phyloP scores from a whole-genome alignment of 1,140 invertebrate genomes.

The fruit fly (Drosophila melanogaster) region DNA sequence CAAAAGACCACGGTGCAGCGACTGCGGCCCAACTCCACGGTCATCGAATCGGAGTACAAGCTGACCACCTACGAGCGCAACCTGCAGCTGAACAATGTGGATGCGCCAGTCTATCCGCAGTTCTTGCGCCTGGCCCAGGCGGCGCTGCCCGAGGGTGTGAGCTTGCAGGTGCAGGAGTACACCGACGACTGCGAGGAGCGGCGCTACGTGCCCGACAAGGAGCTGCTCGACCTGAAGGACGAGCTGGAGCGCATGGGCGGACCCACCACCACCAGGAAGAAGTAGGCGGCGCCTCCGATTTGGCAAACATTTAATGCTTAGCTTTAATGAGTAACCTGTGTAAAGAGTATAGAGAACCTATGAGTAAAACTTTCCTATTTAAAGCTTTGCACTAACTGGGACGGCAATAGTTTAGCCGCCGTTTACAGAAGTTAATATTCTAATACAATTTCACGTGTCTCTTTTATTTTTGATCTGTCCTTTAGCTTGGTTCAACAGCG shows the following conservation, averaged over 20 bases:
- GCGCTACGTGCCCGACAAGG: slow-evolving; percentile 91
- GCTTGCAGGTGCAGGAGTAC: slow-evolving; percentile 87
- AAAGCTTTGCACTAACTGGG: slow-evolving; percentile 78
- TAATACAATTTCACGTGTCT: no score
- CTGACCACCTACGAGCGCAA: slow-evolving; percentile 92
- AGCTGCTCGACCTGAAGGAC: slow-evolving; percentile 90
- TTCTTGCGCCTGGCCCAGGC: slow-evolving; percentile 90
- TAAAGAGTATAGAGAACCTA: slow-evolving; percentile 42
- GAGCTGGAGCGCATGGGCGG: slow-evolving; percentile 88
- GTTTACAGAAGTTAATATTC: no score
- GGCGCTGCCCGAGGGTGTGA: slow-evolving; percentile 90
- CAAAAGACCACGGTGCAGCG: slow-evolving; percentile 88
- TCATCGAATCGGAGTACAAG: slow-evolving; percentile 89
- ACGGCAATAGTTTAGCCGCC: slow-evolving; percentile 72
- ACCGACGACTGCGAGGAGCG: slow-evolving; percentile 87
- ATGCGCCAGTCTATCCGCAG: slow-evolving; percentile 86
- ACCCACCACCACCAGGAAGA: slow-evolving; percentile 84
- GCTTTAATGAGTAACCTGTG: slow-evolving; percentile 54
- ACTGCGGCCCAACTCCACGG: slow-evolving; percentile 88
- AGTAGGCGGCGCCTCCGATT: slow-evolving; percentile 76
- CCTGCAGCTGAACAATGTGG: slow-evolving; percentile 88
- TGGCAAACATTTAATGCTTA: slow-evolving; percentile 66
- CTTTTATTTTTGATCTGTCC: no score
- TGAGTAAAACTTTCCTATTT: slow-evolving; percentile 75
- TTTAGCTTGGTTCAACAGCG: no score